phyloP scores from a whole-genome alignment of 2,797 vertebrate genomes.

The Hirundo rustica region DNA sequence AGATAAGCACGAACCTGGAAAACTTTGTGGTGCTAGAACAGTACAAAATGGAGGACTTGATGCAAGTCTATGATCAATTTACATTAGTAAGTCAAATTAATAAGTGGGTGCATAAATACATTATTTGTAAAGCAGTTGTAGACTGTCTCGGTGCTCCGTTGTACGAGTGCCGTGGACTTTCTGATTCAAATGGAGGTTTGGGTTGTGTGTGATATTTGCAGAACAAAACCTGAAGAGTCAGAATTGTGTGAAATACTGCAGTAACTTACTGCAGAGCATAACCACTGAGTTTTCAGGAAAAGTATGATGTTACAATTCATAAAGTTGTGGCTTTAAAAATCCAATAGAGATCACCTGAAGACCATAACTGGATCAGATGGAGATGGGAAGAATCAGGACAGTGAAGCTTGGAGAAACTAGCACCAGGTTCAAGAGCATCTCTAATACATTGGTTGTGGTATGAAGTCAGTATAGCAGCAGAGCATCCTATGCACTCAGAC shows the following conservation, averaged over 20 bases:
- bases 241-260: conserved; percentile 43
- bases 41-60: conserved; percentile 96
- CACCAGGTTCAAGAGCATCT: conserved; percentile 71
- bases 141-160: conserved; percentile 38
- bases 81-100: conserved; percentile 89
- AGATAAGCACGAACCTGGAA: conserved; percentile 90
- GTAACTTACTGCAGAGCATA: conserved; percentile 55
- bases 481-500: conserved; percentile 64
- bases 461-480: conserved; percentile 70
- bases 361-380: conserved; percentile 71
- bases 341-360: conserved; percentile 71
- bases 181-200: conserved; percentile 32
- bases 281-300: conserved; percentile 61
- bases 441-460: conserved; percentile 70
- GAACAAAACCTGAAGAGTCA: conserved; percentile 35
- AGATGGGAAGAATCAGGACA: conserved; percentile 71
- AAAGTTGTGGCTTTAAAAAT: conserved; percentile 72
- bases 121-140: conserved; percentile 63
- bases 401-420: conserved; percentile 71
- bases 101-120: conserved; percentile 71
- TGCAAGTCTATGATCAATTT: conserved; percentile 98
- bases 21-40: conserved; percentile 98
- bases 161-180: conserved; percentile 15
- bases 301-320: conserved; percentile 67
- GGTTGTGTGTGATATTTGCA: conserved; percentile 35